Base-by-base conservation (phyloP, 2,113 vertebrate genomes). In the Dryoscopus gambensis region DNA sequence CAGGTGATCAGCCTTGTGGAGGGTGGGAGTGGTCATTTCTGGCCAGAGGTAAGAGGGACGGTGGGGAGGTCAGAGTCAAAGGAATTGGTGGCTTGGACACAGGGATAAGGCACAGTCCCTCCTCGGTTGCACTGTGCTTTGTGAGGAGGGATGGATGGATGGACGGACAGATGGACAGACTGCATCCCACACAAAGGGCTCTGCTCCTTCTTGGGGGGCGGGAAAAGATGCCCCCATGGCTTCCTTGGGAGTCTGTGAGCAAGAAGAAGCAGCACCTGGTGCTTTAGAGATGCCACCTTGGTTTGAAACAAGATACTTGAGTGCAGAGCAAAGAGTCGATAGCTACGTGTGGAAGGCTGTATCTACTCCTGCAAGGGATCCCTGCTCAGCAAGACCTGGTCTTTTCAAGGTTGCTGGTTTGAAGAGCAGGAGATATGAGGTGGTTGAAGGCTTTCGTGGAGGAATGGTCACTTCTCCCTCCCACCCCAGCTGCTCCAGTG, bases 161-260 rank as follows among this genome's bases (percentile, higher is more conserved):
- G 53, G 39, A 67, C 11, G 76, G 22, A 12, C 2, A 17, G 77
- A 80, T 6, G 57, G 22, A 12, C 2, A 11, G 42, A 46, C 24
- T 44, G 3, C 9, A 4, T 50, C 42, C 59, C 1, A 0, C 65
- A 39, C 6, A 16, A 28, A 49, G 39, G 52, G 11, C 50, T 60
- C 46, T 27, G 15, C 18, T 55, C 6, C 42, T 59, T 56, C 24
- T 20, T 20, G 42, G 15, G 44, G 11, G 9, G 39, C 60, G 28
- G 28, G n/a, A 4, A 33, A 13, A 64, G 33, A 16, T 40, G 15
- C 71, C 8, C 5, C 53, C 0, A 0, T 24, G 52, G 7, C 22
- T 75, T 18, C 21, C 57, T n/a, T 14, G 5, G 5, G 33, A 55
- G 18, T 3, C 9, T 44, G 27, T 63, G 59, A 55, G 39, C 18